Base-by-base conservation (phyloP, 2,113 vertebrate genomes). In the Cololabis saira region DNA sequence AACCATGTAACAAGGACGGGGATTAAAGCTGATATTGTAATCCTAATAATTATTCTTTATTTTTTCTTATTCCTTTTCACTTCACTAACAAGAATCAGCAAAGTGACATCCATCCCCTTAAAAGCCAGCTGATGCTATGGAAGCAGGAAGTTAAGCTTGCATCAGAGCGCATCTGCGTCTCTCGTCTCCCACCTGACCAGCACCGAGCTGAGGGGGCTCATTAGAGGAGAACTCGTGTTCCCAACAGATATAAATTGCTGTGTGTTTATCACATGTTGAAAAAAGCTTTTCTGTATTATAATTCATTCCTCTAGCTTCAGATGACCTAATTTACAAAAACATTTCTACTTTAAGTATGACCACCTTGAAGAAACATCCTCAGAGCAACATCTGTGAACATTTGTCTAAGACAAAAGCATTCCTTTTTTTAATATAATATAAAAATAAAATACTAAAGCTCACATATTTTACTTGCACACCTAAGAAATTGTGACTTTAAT, bases 1-100 rank as follows among this genome's bases (percentile, higher is more conserved):
- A 37, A 37, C 3, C 33, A 7, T 37, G 6, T 37, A 37, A 4
- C 33, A 37, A 9, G 33, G 33, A 37, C 6, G 41, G 27, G 67
- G 72, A 86, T 86, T 80, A 71, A 64, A 75, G 84, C 62, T 62
- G 18, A 75, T 71, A 56, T 71, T 66, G 64, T 83, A 86, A 90
- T 83, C 73, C 70, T 33, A 33, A 80, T 76, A 11, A 45, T 17
- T 52, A 24, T 27, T 27, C 24, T 5, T 27, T 27, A 2, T 27
- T 27, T 27, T 27, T 27, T 27, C 49, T 30, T 65, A 43, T 67
- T 50, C 43, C 13, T 11, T 55, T 72, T 24, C 41, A 62, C 59
- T 62, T 1, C 6, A 37, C 57, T 61, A 55, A 67, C 52, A 53
- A 71, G 12, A 55, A 1, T 24, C 63, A 47, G 42, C 40, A 61